These are phyloP conservation scores for Orthonyx spaldingii DNA, from an alignment of 2,113 vertebrate species.

Conservation along the genomic window DNA sequence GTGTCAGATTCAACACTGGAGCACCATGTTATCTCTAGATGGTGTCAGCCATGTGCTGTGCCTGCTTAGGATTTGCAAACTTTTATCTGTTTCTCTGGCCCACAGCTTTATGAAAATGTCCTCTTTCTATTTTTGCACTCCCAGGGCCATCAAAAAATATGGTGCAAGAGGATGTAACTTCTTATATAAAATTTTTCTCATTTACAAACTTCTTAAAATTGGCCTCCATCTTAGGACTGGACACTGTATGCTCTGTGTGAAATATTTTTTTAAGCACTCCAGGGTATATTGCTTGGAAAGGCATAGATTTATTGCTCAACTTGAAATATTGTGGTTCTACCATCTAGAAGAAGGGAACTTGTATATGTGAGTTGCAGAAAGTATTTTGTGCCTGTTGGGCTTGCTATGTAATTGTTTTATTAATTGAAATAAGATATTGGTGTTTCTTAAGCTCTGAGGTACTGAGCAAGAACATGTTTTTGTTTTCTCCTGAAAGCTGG, in stretches of 20 bases:
- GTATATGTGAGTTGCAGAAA: not conserved
- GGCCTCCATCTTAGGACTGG: not conserved
- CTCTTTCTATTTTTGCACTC: conserved; percentile 12
- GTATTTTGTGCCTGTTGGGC: not conserved
- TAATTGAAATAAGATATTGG: not conserved
- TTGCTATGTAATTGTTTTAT: not conserved
- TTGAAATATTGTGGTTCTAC: not conserved
- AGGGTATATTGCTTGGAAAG: not conserved
- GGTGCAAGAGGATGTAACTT: not conserved
- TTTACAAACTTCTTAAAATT: not conserved
- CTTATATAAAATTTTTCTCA: not conserved
- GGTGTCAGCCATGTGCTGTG: not conserved
- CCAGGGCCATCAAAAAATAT: not conserved
- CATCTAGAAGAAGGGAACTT: not conserved
- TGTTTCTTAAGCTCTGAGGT: not conserved
- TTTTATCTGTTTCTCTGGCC: not conserved
- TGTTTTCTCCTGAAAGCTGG: not conserved
- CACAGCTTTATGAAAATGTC: not conserved
- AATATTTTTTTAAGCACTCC: conserved; percentile 18
- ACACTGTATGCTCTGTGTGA: not conserved
- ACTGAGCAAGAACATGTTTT: not conserved
- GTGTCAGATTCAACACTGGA: not conserved
- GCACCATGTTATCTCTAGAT: not conserved
- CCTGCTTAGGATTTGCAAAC: not conserved
- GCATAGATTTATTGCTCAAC: not conserved